Base-by-base conservation (phyloP, 2,888 invertebrate species). In the Pheosia gnoma region DNA sequence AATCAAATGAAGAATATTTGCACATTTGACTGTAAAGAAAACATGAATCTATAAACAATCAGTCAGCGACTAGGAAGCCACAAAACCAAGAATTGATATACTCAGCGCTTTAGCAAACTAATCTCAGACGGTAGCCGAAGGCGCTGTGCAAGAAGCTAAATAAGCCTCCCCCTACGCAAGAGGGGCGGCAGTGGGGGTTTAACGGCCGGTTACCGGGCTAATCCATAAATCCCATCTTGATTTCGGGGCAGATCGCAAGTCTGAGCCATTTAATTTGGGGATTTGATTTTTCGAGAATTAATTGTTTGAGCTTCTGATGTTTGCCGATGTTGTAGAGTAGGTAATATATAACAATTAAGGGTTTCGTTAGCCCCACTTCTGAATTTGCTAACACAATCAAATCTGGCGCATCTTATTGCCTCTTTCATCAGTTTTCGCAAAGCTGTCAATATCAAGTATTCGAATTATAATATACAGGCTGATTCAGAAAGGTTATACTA, bases 201-300 rank as follows among this genome's bases (percentile, higher is more conserved):
- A 77, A 75, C 74, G 75, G 75, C 71, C 71, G 75, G 75, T 76
- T 72, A 71, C 25, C 72, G 61, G 72, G 65, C 71, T 75, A 77
- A 75, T 75, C 75, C 71, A 74, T 74, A 72, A 75, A 75, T 76
- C 74, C 75, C 59, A 65, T 62, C 76, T 75, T 75, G 77, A 76
- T 77, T 75, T 67, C 61, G 69, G 67, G 62, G 60, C 70, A 57
- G 45, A 57, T 57, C 57, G 45, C 45, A 45, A 66, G 72, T 64
- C 74, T 62, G 58, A 59, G 67, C 64, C 68, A 60, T 59, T 66
- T 64, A 64, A 63, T 62, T 72, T 55, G 36, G 36, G 39, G 43
- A 45, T 45, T 54, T 45, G 45, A 45, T 57, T 39, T 41, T 13
- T 41, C 25, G 41, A 8, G 11, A 41, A 39, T 25, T 56, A 10